These are phyloP conservation scores for Sapajus apella DNA, from an alignment of 2,113 vertebrate species.

Conservation along the genomic window DNA sequence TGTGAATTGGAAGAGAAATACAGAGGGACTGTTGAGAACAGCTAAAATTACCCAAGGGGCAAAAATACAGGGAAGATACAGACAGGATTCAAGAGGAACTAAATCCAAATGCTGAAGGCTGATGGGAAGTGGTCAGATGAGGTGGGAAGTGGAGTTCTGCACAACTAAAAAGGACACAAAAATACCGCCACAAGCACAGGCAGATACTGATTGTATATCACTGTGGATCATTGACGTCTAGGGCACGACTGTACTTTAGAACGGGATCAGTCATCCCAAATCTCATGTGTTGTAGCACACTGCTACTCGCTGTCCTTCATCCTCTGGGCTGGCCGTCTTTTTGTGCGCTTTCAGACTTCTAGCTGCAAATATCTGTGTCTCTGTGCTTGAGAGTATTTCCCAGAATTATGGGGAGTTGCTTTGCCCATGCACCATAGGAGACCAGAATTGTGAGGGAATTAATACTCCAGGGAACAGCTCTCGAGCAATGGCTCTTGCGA, in stretches of 20 bases:
- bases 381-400: neutral
- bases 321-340: neutral
- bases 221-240: neutral
- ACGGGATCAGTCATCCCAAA: fast-evolving
- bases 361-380: neutral
- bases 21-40: neutral
- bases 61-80: neutral
- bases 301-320: fast-evolving
- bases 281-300: neutral
- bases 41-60: neutral
- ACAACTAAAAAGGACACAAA: neutral
- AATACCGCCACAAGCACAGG: neutral
- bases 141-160: too few species aligned
- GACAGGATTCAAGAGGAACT: neutral
- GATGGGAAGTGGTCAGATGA: neutral
- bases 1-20: neutral
- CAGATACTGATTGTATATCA: fast-evolving
- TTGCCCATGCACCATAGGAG: neutral
- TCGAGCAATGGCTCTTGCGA: neutral
- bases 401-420: neutral
- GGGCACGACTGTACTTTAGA: neutral
- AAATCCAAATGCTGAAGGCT: too few species aligned
- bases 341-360: neutral
- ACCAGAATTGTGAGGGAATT: neutral
- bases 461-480: neutral